These are phyloP conservation scores for Clarias magur DNA, from an alignment of 2,113 vertebrate species.

Conservation along the genomic window DNA sequence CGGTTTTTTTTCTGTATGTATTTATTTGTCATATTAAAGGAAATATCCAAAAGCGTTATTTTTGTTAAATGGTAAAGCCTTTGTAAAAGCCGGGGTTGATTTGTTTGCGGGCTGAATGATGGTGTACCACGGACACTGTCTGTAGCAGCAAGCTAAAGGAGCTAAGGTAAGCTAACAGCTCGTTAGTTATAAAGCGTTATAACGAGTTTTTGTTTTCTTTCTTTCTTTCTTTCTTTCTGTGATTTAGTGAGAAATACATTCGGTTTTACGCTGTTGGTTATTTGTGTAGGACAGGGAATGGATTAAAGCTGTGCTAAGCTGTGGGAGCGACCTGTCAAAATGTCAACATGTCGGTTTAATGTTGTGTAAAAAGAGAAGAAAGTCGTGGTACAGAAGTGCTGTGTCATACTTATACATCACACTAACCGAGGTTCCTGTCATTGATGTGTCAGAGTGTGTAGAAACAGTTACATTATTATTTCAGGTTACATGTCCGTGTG, in stretches of 20 bases:
- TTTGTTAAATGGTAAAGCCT: background rate
- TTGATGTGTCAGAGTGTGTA: too few species aligned
- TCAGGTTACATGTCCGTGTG: too few species aligned
- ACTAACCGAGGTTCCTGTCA: too few species aligned
- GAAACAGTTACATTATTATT: too few species aligned
- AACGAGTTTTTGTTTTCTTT: too few species aligned
- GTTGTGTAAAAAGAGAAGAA: background rate
- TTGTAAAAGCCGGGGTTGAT: background rate
- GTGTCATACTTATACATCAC: background rate
- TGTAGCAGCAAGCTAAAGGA: slow-evolving; percentile 63
- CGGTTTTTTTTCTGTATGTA: background rate
- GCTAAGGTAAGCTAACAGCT: slow-evolving; percentile 17
- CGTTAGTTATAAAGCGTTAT: background rate
- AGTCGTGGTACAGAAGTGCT: background rate
- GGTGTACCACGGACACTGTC: slow-evolving; percentile 66
- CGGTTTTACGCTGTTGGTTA: background rate
- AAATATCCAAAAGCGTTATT: fast-evolving
- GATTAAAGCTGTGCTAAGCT: background rate
- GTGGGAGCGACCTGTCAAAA: background rate
- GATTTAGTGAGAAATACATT: background rate
- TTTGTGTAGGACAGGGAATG: background rate
- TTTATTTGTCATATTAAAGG: background rate
- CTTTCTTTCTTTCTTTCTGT: background rate
- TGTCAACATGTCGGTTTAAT: background rate
- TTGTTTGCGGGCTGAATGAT: slow-evolving; percentile 55